These are phyloP conservation scores for Hermatobates lingyangjiaoensis DNA, from an alignment of 1,140 invertebrate species.

Conservation along the genomic window DNA sequence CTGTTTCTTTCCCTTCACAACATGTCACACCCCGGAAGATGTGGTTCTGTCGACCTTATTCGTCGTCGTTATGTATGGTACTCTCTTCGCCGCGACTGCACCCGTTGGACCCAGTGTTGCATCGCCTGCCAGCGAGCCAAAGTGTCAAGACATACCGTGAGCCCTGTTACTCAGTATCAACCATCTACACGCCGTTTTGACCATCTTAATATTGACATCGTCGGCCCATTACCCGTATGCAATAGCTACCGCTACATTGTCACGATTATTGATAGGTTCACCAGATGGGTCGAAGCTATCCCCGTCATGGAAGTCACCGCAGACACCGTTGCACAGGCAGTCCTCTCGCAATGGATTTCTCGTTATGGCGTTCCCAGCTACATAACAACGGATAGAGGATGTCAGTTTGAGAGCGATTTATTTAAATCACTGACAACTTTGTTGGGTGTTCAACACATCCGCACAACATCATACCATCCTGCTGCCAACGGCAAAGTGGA, in stretches of 20 bases:
- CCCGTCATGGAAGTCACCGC: conserved; percentile 25
- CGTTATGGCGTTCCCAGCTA: conserved; percentile 19
- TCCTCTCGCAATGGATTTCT: conserved; percentile 21
- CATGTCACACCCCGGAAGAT: conserved; percentile 17
- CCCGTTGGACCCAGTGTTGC: conserved; percentile 7
- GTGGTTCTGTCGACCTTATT: conserved; percentile 20
- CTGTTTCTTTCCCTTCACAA: not conserved
- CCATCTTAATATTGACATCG: conserved; percentile 29
- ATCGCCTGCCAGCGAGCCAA: conserved; percentile 11
- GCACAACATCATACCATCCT: conserved; percentile 18
- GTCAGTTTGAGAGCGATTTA: conserved; percentile 20
- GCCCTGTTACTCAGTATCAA: conserved; percentile 9
- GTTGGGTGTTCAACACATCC: not conserved
- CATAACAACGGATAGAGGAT: conserved; percentile 21
- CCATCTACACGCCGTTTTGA: conserved; percentile 20
- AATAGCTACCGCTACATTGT: conserved; percentile 18
- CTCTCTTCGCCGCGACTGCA: conserved; percentile 6
- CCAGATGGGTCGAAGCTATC: conserved; percentile 28
- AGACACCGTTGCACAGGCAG: conserved; percentile 19
- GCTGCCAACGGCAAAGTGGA: conserved; percentile 20
- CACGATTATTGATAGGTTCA: conserved; percentile 26
- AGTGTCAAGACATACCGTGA: conserved; percentile 2
- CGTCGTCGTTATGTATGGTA: conserved; percentile 26
- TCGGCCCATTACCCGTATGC: conserved; percentile 22
- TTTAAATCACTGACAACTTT: not conserved